These are phyloP conservation scores for Philereme vetulata DNA, from an alignment of 2,888 invertebrate species.

Conservation along the genomic window DNA sequence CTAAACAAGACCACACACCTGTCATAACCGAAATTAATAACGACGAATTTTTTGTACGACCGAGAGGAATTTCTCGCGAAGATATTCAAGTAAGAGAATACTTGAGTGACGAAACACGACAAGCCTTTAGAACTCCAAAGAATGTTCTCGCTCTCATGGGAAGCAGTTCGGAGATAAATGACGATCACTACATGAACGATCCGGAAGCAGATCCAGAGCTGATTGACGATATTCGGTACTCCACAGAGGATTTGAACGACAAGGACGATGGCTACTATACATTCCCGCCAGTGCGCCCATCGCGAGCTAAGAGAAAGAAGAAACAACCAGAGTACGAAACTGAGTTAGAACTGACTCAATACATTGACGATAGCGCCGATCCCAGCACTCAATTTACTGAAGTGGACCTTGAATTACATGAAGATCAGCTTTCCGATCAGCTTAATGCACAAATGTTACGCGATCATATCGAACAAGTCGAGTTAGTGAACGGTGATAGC, in stretches of 20 bases:
- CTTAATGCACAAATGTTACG: conserved; percentile 44
- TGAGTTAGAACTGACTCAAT: conserved; percentile 60
- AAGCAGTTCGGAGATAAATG: conserved; percentile 56
- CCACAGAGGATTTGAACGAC: conserved; percentile 73
- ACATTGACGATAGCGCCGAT: conserved; percentile 73
- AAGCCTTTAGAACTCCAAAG: conserved; percentile 88
- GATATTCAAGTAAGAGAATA: conserved; percentile 91
- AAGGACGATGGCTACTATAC: conserved; percentile 81
- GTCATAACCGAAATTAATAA: conserved; percentile 94
- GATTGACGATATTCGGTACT: conserved; percentile 67
- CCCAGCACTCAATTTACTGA: conserved; percentile 76
- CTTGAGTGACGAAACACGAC: conserved; percentile 90
- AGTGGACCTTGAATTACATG: conserved; percentile 72
- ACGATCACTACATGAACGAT: conserved; percentile 68
- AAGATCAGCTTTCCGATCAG: conserved; percentile 73
- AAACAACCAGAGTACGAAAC: conserved; percentile 46
- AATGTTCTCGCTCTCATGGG: conserved; percentile 87
- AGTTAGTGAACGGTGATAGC: conserved; percentile 53
- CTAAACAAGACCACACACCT: conserved; percentile 76
- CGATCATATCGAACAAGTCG: conserved; percentile 49
- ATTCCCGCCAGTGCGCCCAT: conserved; percentile 83
- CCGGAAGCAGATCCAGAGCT: conserved; percentile 70
- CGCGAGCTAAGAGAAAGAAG: conserved; percentile 81
- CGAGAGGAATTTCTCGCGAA: conserved; percentile 92
- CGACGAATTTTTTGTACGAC: conserved; percentile 93